These are phyloP conservation scores for Drosophila imparisetae DNA, from an alignment of 2,888 invertebrate genomes.

Conservation along the genomic window DNA sequence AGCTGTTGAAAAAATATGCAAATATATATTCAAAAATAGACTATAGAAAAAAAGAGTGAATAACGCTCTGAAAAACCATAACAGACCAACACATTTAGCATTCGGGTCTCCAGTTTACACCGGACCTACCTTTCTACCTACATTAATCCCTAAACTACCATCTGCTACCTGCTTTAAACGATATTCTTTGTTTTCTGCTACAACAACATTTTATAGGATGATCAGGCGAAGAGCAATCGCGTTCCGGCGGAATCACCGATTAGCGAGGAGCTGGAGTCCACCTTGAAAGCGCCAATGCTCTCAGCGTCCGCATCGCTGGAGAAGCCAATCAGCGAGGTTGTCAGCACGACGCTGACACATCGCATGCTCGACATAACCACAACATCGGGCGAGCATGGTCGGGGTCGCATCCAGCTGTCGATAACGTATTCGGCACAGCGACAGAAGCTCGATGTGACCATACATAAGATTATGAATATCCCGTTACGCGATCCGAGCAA, in stretches of 20 bases:
- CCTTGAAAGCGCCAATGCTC: conserved; percentile 58
- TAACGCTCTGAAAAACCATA: accelerated
- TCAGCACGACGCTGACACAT: conserved; percentile 86
- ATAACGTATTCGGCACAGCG: conserved; percentile 93
- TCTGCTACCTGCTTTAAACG: background rate
- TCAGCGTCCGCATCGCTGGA: conserved; percentile 78
- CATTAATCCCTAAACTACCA: background rate
- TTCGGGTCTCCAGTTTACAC: background rate
- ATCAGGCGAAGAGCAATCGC: conserved; percentile 68
- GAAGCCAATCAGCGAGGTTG: conserved; percentile 64
- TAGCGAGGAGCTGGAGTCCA: conserved; percentile 71
- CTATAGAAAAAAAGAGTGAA: background rate
- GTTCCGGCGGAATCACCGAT: conserved; percentile 75
- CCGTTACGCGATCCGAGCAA: conserved; percentile 92
- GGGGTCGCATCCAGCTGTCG: conserved; percentile 93
- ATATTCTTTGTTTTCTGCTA: background rate
- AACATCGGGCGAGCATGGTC: conserved; percentile 90
- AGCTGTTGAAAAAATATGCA: background rate
- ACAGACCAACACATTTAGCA: background rate
- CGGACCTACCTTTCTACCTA: background rate
- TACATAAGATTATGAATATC: conserved; percentile 95
- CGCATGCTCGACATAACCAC: conserved; percentile 87
- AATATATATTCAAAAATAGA: background rate
- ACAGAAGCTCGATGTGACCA: conserved; percentile 92
- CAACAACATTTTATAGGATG: conserved; percentile 52